Evolutionary conservation across 2,797 vertebrate species (phyloP).

Genomic region (Sebastes nivosus): DNA sequence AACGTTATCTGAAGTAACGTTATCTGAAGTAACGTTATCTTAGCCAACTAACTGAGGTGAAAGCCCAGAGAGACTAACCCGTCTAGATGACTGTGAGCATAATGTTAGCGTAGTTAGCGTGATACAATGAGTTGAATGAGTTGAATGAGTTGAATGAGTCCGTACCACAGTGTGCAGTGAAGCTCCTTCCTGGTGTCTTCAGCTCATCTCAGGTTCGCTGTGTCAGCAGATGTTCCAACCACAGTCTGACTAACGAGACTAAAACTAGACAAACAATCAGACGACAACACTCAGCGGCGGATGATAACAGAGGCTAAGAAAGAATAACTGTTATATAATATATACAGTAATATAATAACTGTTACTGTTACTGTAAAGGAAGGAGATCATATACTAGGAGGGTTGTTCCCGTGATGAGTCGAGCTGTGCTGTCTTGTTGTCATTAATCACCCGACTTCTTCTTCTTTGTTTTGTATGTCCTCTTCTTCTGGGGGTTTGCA

Average conservation of each 20-base stretch:
- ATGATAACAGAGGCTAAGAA: not conserved
- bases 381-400: too few relatives aligned
- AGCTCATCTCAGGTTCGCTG: constrained; percentile 7
- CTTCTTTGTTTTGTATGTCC: too few relatives aligned
- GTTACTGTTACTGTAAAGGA: not conserved
- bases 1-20: not conserved
- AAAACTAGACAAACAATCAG: not conserved
- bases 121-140: too few relatives aligned
- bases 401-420: not conserved
- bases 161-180: not conserved
- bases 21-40: not conserved
- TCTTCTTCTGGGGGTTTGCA: too few relatives aligned
- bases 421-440: not conserved
- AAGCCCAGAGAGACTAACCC: not conserved
- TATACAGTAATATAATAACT: too few relatives aligned
- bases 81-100: not conserved
- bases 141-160: too few relatives aligned
- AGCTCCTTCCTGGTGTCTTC: not conserved
- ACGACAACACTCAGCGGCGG: not conserved
- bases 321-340: too few relatives aligned
- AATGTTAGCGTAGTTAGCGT: not conserved
- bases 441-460: too few relatives aligned
- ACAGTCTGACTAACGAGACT: not conserved
- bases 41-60: not conserved
- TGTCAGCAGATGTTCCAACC: constrained; percentile 5